phyloP scores from a whole-genome alignment of 2,888 invertebrate genomes.

The Urechis unicinctus region DNA sequence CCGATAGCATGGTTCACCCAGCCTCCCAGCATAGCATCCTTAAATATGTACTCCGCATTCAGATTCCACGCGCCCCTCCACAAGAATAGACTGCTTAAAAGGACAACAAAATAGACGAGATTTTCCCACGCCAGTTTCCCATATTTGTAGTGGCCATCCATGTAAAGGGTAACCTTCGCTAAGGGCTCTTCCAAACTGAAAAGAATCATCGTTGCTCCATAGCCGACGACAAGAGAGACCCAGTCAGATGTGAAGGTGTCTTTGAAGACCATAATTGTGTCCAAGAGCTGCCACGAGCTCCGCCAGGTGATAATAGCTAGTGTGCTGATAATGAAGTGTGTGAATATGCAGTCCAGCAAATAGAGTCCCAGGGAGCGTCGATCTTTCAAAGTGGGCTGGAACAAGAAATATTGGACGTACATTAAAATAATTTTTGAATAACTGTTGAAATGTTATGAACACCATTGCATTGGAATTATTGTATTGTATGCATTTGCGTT shows the following conservation, averaged over 20 bases:
- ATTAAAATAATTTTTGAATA: neutral
- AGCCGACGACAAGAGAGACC: slow-evolving; percentile 6
- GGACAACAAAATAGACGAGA: slow-evolving; percentile 6
- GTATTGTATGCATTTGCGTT: no score
- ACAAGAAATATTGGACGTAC: neutral
- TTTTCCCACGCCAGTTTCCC: slow-evolving; percentile 10
- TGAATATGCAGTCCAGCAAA: slow-evolving; percentile 9
- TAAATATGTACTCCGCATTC: slow-evolving; percentile 6
- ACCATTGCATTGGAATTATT: no score
- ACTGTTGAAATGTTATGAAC: no score
- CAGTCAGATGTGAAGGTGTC: neutral
- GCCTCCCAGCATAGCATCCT: slow-evolving; percentile 10
- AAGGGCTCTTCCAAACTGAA: slow-evolving; percentile 5
- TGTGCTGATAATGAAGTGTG: slow-evolving; percentile 12
- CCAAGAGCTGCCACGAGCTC: slow-evolving; percentile 2
- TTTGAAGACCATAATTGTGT: neutral
- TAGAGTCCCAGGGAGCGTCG: slow-evolving; percentile 4
- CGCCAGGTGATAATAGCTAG: slow-evolving; percentile 13
- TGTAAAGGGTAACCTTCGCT: neutral
- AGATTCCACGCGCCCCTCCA: slow-evolving; percentile 17
- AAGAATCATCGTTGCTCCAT: neutral
- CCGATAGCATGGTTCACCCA: slow-evolving; percentile 15
- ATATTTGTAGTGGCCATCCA: neutral
- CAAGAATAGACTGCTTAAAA: slow-evolving; percentile 3
- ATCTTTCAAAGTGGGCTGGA: neutral